phyloP scores from a whole-genome alignment of 2,113 vertebrate species.

The Colossoma macropomum region DNA sequence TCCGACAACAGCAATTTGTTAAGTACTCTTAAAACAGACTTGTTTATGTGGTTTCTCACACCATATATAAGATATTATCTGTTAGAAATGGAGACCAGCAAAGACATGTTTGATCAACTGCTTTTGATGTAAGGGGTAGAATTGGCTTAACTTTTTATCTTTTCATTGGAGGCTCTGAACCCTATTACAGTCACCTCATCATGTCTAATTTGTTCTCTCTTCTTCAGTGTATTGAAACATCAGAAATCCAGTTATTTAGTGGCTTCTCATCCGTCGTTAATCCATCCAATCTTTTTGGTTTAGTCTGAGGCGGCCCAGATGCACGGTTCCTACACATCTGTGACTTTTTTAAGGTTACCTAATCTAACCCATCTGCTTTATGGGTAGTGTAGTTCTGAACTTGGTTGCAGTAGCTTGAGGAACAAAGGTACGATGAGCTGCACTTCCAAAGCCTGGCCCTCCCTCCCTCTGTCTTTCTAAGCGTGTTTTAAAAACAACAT shows the following conservation, averaged over 20 bases:
- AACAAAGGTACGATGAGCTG: constrained; percentile 47
- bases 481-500: constrained; percentile 54
- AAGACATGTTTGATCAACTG: too few relatives aligned
- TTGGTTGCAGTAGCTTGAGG: background rate
- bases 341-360: background rate
- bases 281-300: background rate
- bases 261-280: constrained; percentile 2
- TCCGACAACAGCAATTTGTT: too few relatives aligned
- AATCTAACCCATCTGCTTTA: constrained; percentile 16
- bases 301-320: background rate
- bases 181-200: too few relatives aligned
- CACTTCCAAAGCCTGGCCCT: constrained; percentile 28
- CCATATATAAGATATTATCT: too few relatives aligned
- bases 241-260: background rate
- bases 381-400: constrained; percentile 30
- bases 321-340: background rate
- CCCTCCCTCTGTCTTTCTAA: constrained; percentile 23
- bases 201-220: background rate
- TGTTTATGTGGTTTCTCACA: background rate
- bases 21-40: background rate
- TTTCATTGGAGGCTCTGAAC: too few relatives aligned
- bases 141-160: too few relatives aligned
- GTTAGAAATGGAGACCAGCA: too few relatives aligned
- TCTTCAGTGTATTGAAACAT: background rate
- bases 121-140: too few relatives aligned